Conservation (phyloP, 2,113 vertebrate genomes). For the Lates calcarifer region DNA sequence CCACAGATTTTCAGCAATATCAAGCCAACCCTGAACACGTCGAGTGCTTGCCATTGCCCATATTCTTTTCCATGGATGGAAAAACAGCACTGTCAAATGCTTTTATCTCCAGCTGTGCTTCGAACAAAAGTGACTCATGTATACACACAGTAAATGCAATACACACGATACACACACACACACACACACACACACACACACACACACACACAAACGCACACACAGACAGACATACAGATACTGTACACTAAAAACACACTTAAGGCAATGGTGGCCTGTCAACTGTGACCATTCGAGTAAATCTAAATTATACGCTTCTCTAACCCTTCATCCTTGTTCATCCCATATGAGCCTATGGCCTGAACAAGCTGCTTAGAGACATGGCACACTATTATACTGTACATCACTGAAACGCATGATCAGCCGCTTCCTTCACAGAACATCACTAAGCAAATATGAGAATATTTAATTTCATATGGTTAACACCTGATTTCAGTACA, state of each 20-base stretch:
- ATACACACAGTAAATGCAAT: slow-evolving; percentile 29
- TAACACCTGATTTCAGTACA: slow-evolving; percentile 38
- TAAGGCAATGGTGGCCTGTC: slow-evolving; percentile 83
- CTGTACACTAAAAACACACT: slow-evolving; percentile 66
- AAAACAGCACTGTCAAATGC: neutral
- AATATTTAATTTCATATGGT: neutral
- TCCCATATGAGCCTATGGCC: slow-evolving; percentile 24
- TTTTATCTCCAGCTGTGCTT: slow-evolving; percentile 32
- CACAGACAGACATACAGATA: slow-evolving; percentile 25
- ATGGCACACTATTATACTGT: slow-evolving; percentile 3
- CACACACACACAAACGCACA: neutral
- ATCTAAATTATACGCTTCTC: slow-evolving; percentile 58
- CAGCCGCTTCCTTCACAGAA: slow-evolving; percentile 31
- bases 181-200: too few species aligned
- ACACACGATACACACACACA: too few species aligned
- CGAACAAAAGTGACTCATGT: slow-evolving; percentile 50
- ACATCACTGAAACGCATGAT: slow-evolving; percentile 29
- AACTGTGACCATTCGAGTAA: slow-evolving; percentile 68
- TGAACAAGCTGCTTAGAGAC: slow-evolving; percentile 47
- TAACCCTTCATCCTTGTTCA: slow-evolving; percentile 24
- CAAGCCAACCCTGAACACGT: slow-evolving; percentile 6
- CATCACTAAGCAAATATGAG: slow-evolving; percentile 18
- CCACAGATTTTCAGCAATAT: neutral
- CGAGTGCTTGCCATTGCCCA: neutral
- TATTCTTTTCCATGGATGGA: slow-evolving; percentile 7